Percentiles rank a stretch among this genome's conserved stretches.
Conservation (phyloP, 2,888 invertebrate genomes). For the Brachypterus glaber region DNA sequence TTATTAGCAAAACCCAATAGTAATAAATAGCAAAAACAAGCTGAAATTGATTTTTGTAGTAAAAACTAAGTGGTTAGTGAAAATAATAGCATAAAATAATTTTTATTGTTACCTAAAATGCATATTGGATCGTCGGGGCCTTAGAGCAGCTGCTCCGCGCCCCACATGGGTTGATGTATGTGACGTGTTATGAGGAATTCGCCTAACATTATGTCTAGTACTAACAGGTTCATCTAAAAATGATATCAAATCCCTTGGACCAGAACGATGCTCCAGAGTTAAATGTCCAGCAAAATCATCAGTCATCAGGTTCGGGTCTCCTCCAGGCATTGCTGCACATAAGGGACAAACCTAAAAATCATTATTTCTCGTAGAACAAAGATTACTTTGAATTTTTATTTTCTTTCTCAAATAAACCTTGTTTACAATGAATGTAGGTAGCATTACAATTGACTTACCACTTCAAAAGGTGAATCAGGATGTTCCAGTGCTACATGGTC, state of each 20-base stretch:
- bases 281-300: slow-evolving; percentile 97
- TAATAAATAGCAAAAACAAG: too few species aligned
- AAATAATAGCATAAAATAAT: too few species aligned
- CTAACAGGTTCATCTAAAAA: slow-evolving; percentile 87
- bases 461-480: slow-evolving; percentile 83
- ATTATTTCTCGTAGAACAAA: too few species aligned
- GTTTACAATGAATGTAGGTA: too few species aligned
- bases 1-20: too few species aligned
- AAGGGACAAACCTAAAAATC: slow-evolving; percentile 85
- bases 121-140: slow-evolving; percentile 86
- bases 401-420: neutral
- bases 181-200: slow-evolving; percentile 35
- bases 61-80: too few species aligned
- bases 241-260: slow-evolving; percentile 80
- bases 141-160: slow-evolving; percentile 36
- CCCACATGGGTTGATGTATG: slow-evolving; percentile 30
- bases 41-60: too few species aligned
- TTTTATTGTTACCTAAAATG: slow-evolving; percentile 83
- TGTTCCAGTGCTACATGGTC: slow-evolving; percentile 89
- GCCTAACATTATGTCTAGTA: slow-evolving; percentile 40
- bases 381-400: neutral
- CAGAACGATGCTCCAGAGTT: slow-evolving; percentile 77
- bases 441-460: slow-evolving; percentile 47
- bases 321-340: slow-evolving; percentile 92
- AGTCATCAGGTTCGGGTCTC: slow-evolving; percentile 95